A percentile compares a stretch with the other conserved stretches of the same genome.
phyloP scores from a whole-genome alignment of 2,113 vertebrate genomes.

The Phyllopteryx taeniolatus region DNA sequence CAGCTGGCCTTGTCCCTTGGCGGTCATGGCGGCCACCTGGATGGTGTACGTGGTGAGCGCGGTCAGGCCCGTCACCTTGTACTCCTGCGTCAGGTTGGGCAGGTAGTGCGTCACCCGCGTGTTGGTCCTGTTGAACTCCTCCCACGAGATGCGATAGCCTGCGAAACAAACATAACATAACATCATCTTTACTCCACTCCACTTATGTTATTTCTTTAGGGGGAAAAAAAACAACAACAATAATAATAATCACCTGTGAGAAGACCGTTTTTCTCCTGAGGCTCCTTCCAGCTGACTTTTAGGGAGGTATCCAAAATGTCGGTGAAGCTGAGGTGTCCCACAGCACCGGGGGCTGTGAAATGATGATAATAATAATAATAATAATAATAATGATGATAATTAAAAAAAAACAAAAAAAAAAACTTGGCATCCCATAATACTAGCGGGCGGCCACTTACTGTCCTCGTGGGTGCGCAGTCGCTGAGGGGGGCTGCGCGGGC shows the following conservation, averaged over 20 bases:
- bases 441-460: conserved; percentile 75
- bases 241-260: conserved; percentile 79
- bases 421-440: conserved; percentile 6
- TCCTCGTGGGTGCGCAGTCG: conserved; percentile 92
- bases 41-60: conserved; percentile 98
- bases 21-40: conserved; percentile 95
- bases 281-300: conserved; percentile 98
- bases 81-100: conserved; percentile 92
- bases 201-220: neutral
- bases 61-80: conserved; percentile 92
- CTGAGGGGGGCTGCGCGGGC: conserved; percentile 86
- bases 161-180: conserved; percentile 7
- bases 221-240: neutral
- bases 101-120: conserved; percentile 94
- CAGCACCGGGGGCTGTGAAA: conserved; percentile 85
- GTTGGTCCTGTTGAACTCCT: conserved; percentile 96
- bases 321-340: conserved; percentile 94
- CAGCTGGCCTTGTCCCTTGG: conserved; percentile 91
- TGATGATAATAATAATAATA: conserved; percentile 1
- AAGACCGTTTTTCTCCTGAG: conserved; percentile 90
- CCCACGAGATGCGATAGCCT: conserved; percentile 99
- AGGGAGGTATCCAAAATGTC: conserved; percentile 97
- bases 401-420: neutral
- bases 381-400: neutral
- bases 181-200: neutral